These are phyloP conservation scores for Dicentrarchus labrax DNA, from an alignment of 2,113 vertebrate species.

Conservation along the genomic window DNA sequence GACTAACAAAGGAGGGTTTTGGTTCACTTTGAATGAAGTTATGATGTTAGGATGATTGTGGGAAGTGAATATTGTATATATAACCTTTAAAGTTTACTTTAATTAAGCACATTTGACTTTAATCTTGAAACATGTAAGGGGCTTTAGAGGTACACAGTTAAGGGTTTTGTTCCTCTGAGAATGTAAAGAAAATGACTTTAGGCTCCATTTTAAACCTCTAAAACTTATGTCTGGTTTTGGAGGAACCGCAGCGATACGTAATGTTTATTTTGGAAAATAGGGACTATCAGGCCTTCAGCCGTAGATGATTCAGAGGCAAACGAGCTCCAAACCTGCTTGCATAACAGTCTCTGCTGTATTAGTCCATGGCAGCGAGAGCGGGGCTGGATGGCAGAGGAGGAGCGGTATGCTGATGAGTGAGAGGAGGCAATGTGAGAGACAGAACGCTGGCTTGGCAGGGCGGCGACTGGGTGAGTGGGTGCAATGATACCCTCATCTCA, in stretches of 20 bases:
- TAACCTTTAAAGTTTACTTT: background rate
- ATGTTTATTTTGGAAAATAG: conserved; percentile 37
- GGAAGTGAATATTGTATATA: no score
- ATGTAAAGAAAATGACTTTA: background rate
- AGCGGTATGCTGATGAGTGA: conserved; percentile 12
- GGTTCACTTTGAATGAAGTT: no score
- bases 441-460: conserved; percentile 38
- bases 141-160: no score
- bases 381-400: background rate
- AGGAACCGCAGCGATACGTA: background rate
- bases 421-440: conserved; percentile 32
- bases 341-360: conserved; percentile 41
- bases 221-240: background rate
- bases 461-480: conserved; percentile 40
- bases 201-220: background rate
- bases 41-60: no score
- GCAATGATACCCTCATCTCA: conserved; percentile 41
- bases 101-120: background rate
- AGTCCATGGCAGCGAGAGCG: background rate
- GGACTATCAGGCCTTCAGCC: conserved; percentile 38
- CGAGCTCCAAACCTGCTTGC: conserved; percentile 38
- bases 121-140: background rate
- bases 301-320: conserved; percentile 53
- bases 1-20: no score
- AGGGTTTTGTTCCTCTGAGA: background rate